Conservation (phyloP, 2,113 vertebrate species). For the Nettapus auritus region DNA sequence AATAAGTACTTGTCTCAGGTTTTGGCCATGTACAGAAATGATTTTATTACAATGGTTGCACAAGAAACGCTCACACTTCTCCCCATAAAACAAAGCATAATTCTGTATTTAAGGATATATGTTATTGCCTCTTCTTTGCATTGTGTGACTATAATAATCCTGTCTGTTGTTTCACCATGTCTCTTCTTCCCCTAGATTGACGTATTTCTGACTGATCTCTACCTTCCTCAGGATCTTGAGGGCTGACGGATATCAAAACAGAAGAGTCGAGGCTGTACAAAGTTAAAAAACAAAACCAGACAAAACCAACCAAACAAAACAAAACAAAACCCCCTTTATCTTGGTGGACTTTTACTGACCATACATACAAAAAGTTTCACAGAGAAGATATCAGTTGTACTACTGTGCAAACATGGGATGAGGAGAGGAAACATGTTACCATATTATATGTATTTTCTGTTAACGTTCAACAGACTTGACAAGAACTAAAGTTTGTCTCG, state of each 20-base stretch:
- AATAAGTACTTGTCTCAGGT: neutral
- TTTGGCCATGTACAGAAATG: neutral
- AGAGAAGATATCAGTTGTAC: neutral
- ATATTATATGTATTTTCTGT: neutral
- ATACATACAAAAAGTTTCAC: neutral
- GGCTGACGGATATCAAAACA: neutral
- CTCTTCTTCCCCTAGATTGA: neutral
- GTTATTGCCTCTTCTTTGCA: neutral
- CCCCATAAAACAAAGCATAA: neutral
- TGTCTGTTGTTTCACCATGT: neutral
- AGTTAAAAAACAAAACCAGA: neutral
- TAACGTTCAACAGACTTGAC: neutral
- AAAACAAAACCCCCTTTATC: neutral
- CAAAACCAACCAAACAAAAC: no score
- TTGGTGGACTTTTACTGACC: neutral
- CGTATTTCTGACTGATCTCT: neutral
- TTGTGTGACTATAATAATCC: neutral
- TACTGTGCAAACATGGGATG: neutral
- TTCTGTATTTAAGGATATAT: neutral
- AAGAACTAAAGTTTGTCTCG: neutral
- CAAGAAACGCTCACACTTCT: neutral
- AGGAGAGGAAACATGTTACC: neutral
- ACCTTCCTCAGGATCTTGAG: neutral
- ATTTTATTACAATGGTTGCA: neutral
- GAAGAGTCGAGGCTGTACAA: neutral